Evolutionary conservation across 2,888 invertebrate genomes (phyloP).

Genomic region (Poecilus cupreus): DNA sequence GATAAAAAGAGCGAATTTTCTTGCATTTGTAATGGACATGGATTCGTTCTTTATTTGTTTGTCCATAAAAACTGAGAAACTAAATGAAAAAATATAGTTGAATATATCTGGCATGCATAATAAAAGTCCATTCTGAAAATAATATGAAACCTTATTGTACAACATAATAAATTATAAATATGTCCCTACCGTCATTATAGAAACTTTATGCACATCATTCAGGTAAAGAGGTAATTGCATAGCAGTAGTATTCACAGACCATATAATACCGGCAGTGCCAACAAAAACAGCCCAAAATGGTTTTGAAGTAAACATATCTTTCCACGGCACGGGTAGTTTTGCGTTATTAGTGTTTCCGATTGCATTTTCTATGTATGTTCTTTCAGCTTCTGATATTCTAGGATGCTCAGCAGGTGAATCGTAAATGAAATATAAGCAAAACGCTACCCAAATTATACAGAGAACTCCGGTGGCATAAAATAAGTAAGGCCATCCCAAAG

Average conservation of each 20-base stretch:
- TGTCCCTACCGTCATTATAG: slow-evolving; percentile 62
- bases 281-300: slow-evolving; percentile 63
- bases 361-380: slow-evolving; percentile 60
- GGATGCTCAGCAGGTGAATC: slow-evolving; percentile 67
- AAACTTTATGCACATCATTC: slow-evolving; percentile 60
- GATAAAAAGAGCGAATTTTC: slow-evolving; percentile 62
- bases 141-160: no score
- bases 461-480: slow-evolving; percentile 69
- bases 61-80: slow-evolving; percentile 63
- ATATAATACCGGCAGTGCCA: slow-evolving; percentile 63
- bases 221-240: slow-evolving; percentile 64
- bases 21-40: slow-evolving; percentile 61
- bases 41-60: slow-evolving; percentile 56
- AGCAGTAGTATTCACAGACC: slow-evolving; percentile 62
- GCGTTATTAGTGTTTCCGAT: slow-evolving; percentile 49
- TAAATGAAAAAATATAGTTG: slow-evolving; percentile 62
- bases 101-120: slow-evolving; percentile 63
- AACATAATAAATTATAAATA: not conserved
- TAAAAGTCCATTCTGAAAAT: slow-evolving; percentile 63
- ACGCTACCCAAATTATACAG: slow-evolving; percentile 37
- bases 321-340: slow-evolving; percentile 62
- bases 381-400: slow-evolving; percentile 66
- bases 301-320: slow-evolving; percentile 60
- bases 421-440: slow-evolving; percentile 65
- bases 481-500: slow-evolving; percentile 71